Evolutionary conservation across 2,797 vertebrate genomes (phyloP).

Genomic region (Chiloscyllium punctatum): DNA sequence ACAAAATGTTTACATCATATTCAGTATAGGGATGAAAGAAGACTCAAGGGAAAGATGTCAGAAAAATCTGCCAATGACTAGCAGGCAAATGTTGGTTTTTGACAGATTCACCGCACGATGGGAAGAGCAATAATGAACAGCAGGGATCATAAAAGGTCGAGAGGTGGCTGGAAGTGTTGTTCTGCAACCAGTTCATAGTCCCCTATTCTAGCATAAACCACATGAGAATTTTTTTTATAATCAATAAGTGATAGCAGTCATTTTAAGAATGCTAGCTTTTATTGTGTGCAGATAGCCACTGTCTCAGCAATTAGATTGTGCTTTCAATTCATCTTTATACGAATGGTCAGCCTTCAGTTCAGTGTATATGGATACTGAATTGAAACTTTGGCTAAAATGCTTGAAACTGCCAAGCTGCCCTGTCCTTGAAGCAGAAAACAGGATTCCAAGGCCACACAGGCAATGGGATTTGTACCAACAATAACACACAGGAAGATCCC

Average conservation of each 20-base stretch:
- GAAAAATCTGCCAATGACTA: neutral
- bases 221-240: neutral
- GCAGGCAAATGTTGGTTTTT: neutral
- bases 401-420: neutral
- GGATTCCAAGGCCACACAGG: neutral
- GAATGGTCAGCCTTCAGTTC: neutral
- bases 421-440: neutral
- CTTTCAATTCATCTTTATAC: neutral
- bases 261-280: neutral
- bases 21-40: neutral
- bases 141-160: neutral
- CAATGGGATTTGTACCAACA: neutral
- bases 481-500: neutral
- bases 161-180: neutral
- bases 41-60: neutral
- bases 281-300: neutral
- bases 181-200: neutral
- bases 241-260: neutral
- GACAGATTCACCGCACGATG: neutral
- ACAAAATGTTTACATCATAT: slow-evolving; percentile 10
- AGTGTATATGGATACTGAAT: neutral
- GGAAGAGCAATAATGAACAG: neutral
- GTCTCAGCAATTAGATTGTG: neutral
- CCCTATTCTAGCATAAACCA: neutral
- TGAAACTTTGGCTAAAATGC: neutral